Base-by-base conservation (phyloP, 1,140 invertebrate species). In the Cotesia chilonis region DNA sequence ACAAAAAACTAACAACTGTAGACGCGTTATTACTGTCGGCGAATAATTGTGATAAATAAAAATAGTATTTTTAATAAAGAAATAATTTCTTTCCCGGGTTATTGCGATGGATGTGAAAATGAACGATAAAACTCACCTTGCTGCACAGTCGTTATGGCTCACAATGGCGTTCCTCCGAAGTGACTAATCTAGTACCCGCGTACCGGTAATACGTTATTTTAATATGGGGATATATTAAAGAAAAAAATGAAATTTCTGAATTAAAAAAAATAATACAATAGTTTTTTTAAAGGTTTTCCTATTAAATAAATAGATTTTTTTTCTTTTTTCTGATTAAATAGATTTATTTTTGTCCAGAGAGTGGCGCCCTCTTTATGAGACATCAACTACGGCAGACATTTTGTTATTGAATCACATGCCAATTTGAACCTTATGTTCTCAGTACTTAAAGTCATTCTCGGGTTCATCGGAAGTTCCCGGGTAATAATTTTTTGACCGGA, bases 101-200 rank as follows among this genome's bases (percentile, higher is more conserved):
- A 87, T 83, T 82, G 78, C 84, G 90, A 91, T 90, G 90, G 89
- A 89, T 85, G 87, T 88, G 89, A 89, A 89, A 90, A 88, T 89
- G 87, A 81, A 84, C 87, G 91, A 91, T 91, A 89, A 85, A 89
- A 90, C 88, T 89, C 82, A 84, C 86, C 84, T 84, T 86, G 82
- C 80, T 75, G 67, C 81, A 88, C 89, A 91, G 91, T 91, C 91
- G 90, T 90, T 92, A 92, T 88, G 90, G 91, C 86, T 90, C 91
- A 92, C 91, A 92, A 93, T 93, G 91, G 91, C 92, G 91, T 91
- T 89, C 90, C 87, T 88, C 86, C 79, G 84, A 83, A 78, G 83
- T 82, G 81, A 83, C 84, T 85, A 86, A 84, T 74, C 71, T 75
- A 76, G 57, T 67, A 64, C 74, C 73, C 66, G 55, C 76, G 61